phyloP scores from a whole-genome alignment of 2,888 invertebrate species.

The Brachyptera putata region DNA sequence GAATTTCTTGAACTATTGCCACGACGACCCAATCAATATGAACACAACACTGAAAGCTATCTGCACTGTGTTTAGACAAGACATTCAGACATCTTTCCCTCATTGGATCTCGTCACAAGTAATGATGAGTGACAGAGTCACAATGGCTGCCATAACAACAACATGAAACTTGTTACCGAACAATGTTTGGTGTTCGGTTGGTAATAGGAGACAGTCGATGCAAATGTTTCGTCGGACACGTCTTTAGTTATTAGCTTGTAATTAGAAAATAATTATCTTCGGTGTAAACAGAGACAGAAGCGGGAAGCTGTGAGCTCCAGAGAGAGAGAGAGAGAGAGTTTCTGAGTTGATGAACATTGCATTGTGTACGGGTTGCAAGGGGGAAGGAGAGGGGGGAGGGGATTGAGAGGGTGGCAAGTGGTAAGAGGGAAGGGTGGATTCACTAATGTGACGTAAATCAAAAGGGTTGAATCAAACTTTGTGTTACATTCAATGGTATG shows the following conservation, averaged over 20 bases:
- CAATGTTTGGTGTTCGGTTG: slow-evolving; percentile 7
- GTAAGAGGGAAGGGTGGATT: slow-evolving; percentile 29
- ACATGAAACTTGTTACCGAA: neutral
- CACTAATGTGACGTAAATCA: slow-evolving; percentile 14
- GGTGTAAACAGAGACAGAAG: slow-evolving; percentile 31
- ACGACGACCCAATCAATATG: too few species aligned
- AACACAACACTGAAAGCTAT: too few species aligned
- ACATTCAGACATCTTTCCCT: too few species aligned
- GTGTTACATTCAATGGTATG: neutral
- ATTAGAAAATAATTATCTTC: slow-evolving; percentile 33
- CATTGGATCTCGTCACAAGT: slow-evolving; percentile 7
- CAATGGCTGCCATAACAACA: slow-evolving; percentile 9
- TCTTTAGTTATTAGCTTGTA: slow-evolving; percentile 33
- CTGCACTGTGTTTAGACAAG: too few species aligned
- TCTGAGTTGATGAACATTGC: slow-evolving; percentile 35
- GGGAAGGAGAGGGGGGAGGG: slow-evolving; percentile 9
- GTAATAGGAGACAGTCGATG: slow-evolving; percentile 28
- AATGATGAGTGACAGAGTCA: slow-evolving; percentile 18
- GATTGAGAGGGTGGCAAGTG: slow-evolving; percentile 25
- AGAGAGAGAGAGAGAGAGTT: neutral
- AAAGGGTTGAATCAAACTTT: slow-evolving; percentile 8
- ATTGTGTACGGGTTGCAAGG: slow-evolving; percentile 38
- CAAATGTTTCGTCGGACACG: slow-evolving; percentile 32
- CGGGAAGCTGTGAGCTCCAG: too few species aligned
- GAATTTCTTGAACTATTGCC: too few species aligned